Evolutionary conservation across 30 jellyfish, hydroid and myxozoan genomes (phyloP).

Genomic region (Aurelia aurita complex sp. Pacific): DNA sequence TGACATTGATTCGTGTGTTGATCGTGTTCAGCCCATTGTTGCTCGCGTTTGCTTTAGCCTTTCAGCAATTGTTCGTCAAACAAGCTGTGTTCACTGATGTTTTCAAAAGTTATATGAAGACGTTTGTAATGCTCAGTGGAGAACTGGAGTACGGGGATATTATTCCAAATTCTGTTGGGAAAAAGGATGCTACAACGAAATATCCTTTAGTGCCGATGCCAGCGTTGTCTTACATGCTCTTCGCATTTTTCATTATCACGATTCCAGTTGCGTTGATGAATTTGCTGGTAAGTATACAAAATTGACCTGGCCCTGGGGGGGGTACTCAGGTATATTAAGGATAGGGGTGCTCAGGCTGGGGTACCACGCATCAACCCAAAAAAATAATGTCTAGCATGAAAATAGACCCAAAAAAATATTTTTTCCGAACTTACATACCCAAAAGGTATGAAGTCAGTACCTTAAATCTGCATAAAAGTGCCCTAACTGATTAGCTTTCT

Average conservation of each 20-base stretch:
- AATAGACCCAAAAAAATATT: too few species aligned
- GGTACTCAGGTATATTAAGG: too few species aligned
- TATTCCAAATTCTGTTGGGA: slow-evolving; percentile 34
- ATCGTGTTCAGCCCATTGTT: slow-evolving; percentile 64
- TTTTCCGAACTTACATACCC: too few species aligned
- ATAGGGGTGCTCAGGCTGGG: too few species aligned
- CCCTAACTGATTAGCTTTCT: too few species aligned
- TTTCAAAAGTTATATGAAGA: slow-evolving; percentile 53
- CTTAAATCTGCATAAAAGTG: too few species aligned
- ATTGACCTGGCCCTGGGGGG: background rate
- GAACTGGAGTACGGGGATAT: slow-evolving; percentile 68
- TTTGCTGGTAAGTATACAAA: slow-evolving; percentile 58
- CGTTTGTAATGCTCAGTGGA: slow-evolving; percentile 77
- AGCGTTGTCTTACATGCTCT: slow-evolving; percentile 46
- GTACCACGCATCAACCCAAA: too few species aligned
- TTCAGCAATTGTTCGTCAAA: slow-evolving; percentile 44
- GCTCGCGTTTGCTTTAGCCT: slow-evolving; percentile 76
- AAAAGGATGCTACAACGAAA: background rate
- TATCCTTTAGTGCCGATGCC: slow-evolving; percentile 33
- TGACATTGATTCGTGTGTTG: slow-evolving; percentile 64
- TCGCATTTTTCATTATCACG: slow-evolving; percentile 45
- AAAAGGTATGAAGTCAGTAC: too few species aligned
- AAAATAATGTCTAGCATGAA: too few species aligned
- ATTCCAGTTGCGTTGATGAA: slow-evolving; percentile 77
- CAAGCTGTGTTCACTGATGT: slow-evolving; percentile 43